Conservation (phyloP, 2,888 invertebrate species). For the Chrysomela aeneicollis region DNA sequence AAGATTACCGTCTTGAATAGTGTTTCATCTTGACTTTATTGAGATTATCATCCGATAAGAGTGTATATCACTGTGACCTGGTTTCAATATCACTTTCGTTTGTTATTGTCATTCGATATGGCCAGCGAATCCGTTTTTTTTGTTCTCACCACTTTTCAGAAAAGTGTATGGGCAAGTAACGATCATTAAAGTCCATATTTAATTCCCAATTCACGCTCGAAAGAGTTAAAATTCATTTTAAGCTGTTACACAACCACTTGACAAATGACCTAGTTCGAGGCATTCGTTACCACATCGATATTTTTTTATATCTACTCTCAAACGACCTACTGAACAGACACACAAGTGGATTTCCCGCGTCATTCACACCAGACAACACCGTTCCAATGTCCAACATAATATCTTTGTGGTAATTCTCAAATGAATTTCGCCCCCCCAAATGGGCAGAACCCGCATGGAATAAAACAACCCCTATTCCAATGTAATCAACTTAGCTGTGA, state of each 20-base stretch:
- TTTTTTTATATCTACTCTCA: conserved; percentile 30
- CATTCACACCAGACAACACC: too few species aligned
- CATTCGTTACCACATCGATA: conserved; percentile 43
- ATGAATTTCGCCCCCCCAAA: background rate
- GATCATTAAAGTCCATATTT: conserved; percentile 32
- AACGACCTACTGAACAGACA: conserved; percentile 26
- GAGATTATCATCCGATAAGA: too few species aligned
- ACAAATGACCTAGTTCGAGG: conserved; percentile 47
- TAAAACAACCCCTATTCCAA: background rate
- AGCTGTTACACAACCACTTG: conserved; percentile 45
- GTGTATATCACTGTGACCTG: too few species aligned
- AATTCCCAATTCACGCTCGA: conserved; percentile 48
- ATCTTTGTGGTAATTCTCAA: background rate
- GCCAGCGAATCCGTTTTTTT: too few species aligned
- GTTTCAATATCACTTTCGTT: too few species aligned
- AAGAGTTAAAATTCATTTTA: conserved; percentile 48
- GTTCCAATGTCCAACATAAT: too few species aligned
- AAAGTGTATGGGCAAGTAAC: too few species aligned
- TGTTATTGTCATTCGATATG: too few species aligned
- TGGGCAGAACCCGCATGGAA: background rate
- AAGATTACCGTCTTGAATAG: too few species aligned
- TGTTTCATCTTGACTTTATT: too few species aligned
- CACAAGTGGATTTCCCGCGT: background rate
- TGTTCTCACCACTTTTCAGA: too few species aligned
- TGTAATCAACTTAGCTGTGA: background rate